Percentiles rank a stretch among this genome's conserved stretches.
phyloP scores from a whole-genome alignment of 2,797 vertebrate species.

The Taenioides sp. region DNA sequence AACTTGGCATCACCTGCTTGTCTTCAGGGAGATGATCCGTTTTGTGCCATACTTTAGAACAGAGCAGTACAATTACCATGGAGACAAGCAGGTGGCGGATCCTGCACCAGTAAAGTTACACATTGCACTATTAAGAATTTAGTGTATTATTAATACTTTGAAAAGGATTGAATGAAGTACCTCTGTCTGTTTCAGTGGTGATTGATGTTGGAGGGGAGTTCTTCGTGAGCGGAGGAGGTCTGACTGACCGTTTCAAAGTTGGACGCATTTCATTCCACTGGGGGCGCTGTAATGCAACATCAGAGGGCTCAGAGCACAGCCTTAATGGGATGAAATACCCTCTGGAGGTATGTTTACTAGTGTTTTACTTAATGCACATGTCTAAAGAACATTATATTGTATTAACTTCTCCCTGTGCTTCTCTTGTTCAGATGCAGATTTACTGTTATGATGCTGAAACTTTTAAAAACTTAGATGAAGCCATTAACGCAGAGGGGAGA shows the following conservation, averaged over 20 bases:
- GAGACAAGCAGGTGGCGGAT: too few relatives aligned
- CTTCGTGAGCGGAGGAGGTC: constrained; percentile 89
- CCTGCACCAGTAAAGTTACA: too few relatives aligned
- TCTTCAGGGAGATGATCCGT: too few relatives aligned
- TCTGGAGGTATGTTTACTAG: constrained; percentile 83
- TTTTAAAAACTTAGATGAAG: constrained; percentile 85
- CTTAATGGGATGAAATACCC: constrained; percentile 92
- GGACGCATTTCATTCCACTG: constrained; percentile 93
- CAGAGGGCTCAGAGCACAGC: constrained; percentile 94
- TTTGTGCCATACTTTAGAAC: too few relatives aligned
- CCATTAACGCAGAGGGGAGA: constrained; percentile 84
- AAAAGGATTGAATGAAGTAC: neutral
- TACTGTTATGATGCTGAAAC: constrained; percentile 85
- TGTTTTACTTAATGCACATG: too few relatives aligned
- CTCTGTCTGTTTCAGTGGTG: constrained; percentile 79
- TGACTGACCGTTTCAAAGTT: constrained; percentile 85
- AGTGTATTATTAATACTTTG: too few relatives aligned
- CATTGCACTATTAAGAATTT: too few relatives aligned
- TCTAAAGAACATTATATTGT: neutral
- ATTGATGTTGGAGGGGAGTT: constrained; percentile 88
- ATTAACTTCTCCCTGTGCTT: neutral
- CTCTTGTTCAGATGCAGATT: constrained; percentile 89
- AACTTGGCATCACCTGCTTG: too few relatives aligned
- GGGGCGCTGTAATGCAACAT: constrained; percentile 92
- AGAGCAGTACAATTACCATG: too few relatives aligned